phyloP scores from a whole-genome alignment of 1,140 invertebrate species.

The Venturia canescens region DNA sequence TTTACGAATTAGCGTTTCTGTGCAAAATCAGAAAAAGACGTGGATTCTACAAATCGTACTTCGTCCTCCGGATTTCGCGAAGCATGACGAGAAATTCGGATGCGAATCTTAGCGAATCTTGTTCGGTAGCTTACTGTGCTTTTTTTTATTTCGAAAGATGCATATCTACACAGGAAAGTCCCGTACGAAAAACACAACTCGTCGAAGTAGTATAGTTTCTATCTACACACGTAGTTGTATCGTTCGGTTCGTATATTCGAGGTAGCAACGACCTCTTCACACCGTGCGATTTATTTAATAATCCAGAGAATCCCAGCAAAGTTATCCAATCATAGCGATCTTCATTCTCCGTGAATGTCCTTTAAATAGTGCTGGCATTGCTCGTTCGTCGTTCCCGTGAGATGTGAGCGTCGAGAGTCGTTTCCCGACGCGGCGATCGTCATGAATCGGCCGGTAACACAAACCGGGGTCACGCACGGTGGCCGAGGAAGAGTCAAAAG shows the following conservation, averaged over 20 bases:
- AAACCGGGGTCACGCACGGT: slow-evolving; percentile 35
- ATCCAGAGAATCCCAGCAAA: slow-evolving; percentile 41
- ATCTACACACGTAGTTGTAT: background rate
- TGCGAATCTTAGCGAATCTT: background rate
- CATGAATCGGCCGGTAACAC: slow-evolving; percentile 21
- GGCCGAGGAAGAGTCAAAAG: slow-evolving; percentile 22
- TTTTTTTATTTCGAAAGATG: no score
- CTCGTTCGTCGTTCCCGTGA: background rate
- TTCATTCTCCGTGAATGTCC: no score
- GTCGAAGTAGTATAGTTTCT: no score
- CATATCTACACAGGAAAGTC: no score
- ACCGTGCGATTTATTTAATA: slow-evolving; percentile 52
- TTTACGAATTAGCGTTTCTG: no score
- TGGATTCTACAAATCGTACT: background rate
- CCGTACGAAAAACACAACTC: no score
- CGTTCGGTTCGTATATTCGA: slow-evolving; percentile 26
- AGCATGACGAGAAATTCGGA: background rate
- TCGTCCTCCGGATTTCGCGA: background rate
- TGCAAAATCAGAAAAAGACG: no score
- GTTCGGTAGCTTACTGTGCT: background rate
- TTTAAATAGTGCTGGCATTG: background rate
- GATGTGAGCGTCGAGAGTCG: background rate
- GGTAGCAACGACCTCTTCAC: slow-evolving; percentile 55
- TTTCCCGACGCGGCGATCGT: slow-evolving; percentile 14
- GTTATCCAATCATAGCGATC: slow-evolving; percentile 1